Evolutionary conservation across 2,797 vertebrate genomes (phyloP).

Genomic region (Eutrigla gurnardus): DNA sequence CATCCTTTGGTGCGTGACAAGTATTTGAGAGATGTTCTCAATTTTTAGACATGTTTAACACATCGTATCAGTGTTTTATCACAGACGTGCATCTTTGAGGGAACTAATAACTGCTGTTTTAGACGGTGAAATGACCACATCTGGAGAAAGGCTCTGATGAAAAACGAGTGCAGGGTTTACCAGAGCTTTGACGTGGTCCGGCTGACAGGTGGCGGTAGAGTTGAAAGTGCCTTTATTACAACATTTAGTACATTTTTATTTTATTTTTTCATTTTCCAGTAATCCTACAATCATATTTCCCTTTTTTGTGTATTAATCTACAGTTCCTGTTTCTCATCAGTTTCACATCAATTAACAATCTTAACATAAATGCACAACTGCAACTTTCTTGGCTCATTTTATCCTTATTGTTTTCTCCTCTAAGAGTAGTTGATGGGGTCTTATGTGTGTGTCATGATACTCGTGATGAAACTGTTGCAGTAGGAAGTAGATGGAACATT

Average conservation of each 20-base stretch:
- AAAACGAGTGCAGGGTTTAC: constrained; percentile 37
- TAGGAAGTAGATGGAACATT: background rate
- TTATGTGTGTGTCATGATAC: background rate
- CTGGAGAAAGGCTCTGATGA: constrained; percentile 3
- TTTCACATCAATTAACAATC: constrained; percentile 39
- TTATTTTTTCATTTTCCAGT: background rate
- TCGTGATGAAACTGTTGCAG: background rate
- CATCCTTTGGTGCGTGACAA: constrained; percentile 50
- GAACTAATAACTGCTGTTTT: constrained; percentile 9
- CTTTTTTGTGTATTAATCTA: constrained; percentile 16
- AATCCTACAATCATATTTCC: constrained; percentile 8
- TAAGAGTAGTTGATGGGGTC: background rate
- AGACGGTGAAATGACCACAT: constrained; percentile 17
- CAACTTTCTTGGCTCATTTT: constrained; percentile 12
- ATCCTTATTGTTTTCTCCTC: background rate
- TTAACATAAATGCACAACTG: constrained; percentile 65
- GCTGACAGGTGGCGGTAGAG: constrained; percentile 27
- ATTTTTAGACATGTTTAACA: constrained; percentile 38
- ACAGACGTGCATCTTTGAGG: constrained; percentile 28
- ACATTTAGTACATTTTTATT: background rate
- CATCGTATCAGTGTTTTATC: constrained; percentile 34
- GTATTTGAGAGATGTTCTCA: constrained; percentile 40
- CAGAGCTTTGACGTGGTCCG: constrained; percentile 14
- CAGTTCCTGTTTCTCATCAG: constrained; percentile 35
- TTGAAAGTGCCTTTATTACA: constrained; percentile 81